phyloP scores from a whole-genome alignment of 2,113 vertebrate species.

The Ciconia boyciana region DNA sequence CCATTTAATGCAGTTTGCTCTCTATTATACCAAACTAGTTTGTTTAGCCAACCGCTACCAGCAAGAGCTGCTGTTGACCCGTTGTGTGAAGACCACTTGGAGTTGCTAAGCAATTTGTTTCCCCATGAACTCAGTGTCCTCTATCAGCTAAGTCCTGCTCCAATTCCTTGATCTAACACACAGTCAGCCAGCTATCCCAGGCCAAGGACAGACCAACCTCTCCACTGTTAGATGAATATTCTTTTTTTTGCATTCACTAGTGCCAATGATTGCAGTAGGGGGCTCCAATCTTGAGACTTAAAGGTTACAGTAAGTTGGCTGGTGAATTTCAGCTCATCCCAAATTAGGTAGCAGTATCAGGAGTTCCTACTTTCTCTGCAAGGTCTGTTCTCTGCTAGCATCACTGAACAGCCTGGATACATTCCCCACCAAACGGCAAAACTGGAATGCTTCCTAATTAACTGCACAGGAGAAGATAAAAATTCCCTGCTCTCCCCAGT shows the following conservation, averaged over 20 bases:
- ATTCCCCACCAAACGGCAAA: neutral
- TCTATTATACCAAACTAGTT: neutral
- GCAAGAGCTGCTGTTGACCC: neutral
- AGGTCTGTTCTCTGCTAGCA: neutral
- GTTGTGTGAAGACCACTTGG: accelerated
- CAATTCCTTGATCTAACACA: accelerated
- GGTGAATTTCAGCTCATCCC: neutral
- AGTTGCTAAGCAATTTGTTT: neutral
- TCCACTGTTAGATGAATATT: neutral
- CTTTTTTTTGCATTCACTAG: neutral
- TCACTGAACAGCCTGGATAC: neutral
- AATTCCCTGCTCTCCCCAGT: neutral
- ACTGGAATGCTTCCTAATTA: constrained; percentile 22
- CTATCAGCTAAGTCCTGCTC: neutral
- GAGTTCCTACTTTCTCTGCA: neutral
- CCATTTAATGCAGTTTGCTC: neutral
- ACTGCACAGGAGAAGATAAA: neutral
- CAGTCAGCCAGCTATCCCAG: neutral
- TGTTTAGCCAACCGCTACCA: neutral
- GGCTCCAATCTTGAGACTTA: neutral
- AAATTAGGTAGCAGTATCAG: neutral
- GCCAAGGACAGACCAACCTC: neutral
- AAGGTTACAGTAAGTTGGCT: neutral
- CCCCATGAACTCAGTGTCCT: neutral
- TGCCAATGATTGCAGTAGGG: neutral